Evolutionary conservation across 2,797 vertebrate species (phyloP).

Genomic region (Cuniculus paca): DNA sequence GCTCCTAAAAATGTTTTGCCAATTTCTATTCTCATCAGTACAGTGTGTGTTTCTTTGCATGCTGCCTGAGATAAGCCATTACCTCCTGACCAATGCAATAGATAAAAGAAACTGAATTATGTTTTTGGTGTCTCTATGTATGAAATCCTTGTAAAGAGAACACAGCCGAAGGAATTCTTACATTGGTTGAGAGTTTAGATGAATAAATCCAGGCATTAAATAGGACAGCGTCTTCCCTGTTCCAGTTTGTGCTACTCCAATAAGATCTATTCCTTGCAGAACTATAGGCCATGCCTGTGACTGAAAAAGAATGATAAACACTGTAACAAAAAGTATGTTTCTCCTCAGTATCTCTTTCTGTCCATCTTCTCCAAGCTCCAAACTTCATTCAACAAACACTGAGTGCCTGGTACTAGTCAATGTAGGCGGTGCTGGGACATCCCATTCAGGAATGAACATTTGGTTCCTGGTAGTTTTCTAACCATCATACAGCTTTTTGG

Average conservation of each 20-base stretch:
- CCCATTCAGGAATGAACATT: background rate
- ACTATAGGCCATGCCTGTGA: conserved; percentile 97
- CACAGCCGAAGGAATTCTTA: conserved; percentile 88
- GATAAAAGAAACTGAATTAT: background rate
- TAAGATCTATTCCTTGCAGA: conserved; percentile 95
- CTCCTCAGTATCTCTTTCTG: background rate
- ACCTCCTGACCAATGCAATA: background rate
- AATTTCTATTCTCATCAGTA: background rate
- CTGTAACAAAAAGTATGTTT: background rate
- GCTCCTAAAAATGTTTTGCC: background rate
- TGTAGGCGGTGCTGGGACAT: background rate
- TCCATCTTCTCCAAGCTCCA: background rate
- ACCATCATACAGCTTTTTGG: background rate
- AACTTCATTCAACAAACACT: conserved; percentile 1
- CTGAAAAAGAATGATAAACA: conserved; percentile 87
- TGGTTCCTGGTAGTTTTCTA: background rate
- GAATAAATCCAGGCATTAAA: conserved; percentile 97
- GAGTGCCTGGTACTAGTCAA: too few relatives aligned
- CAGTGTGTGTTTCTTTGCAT: background rate
- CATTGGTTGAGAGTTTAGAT: conserved; percentile 96
- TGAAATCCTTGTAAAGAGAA: conserved; percentile 54
- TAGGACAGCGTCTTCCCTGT: conserved; percentile 98
- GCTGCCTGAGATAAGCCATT: background rate
- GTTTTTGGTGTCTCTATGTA: background rate
- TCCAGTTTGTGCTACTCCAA: conserved; percentile 98